phyloP scores from a whole-genome alignment of 2,113 vertebrate genomes.

The Saguinus imperator region DNA sequence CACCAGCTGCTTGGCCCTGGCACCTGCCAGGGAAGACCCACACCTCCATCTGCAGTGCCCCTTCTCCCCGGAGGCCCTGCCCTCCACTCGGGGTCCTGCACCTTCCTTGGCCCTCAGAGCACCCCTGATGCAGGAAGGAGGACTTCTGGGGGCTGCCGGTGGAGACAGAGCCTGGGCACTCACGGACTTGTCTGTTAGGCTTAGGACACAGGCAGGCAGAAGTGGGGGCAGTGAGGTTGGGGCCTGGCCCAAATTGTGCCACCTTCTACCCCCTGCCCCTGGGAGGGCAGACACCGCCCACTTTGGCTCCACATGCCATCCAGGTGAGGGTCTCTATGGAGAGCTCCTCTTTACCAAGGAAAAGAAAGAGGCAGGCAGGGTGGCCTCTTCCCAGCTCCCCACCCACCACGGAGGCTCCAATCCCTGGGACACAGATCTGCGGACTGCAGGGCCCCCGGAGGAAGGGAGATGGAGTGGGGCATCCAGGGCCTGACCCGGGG shows the following conservation, averaged over 20 bases:
- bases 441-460: too few species aligned
- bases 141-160: too few species aligned
- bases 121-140: too few species aligned
- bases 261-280: background rate
- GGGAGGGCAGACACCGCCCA: background rate
- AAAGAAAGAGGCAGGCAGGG: background rate
- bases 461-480: background rate
- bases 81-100: background rate
- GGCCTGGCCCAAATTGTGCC: background rate
- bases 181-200: too few species aligned
- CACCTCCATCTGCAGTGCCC: too few species aligned
- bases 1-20: background rate
- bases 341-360: background rate
- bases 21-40: background rate
- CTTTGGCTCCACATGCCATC: background rate
- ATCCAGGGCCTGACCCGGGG: too few species aligned
- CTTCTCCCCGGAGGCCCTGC: background rate
- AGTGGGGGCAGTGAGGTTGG: too few species aligned
- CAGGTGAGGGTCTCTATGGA: background rate
- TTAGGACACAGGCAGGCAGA: background rate
- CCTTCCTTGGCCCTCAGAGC: background rate
- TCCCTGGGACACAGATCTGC: too few species aligned
- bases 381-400: background rate
- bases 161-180: too few species aligned
- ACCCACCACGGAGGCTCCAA: accelerated